Evolutionary conservation across 2,113 vertebrate species (phyloP).

Genomic region (Perccottus glenii): DNA sequence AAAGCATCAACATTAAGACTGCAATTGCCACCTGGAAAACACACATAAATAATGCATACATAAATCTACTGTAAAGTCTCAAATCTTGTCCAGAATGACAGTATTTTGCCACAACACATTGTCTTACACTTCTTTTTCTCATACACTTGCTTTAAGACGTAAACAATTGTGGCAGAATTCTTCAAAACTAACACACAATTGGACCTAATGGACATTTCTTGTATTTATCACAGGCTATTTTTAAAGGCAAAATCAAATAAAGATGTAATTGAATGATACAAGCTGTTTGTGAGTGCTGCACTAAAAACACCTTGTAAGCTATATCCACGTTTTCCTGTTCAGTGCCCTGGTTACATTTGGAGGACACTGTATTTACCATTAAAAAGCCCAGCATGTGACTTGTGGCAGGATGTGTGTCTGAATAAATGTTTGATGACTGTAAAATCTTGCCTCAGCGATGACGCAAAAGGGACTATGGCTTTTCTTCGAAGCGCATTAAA

Average conservation of each 20-base stretch:
- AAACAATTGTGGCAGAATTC: not conserved
- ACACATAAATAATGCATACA: no score
- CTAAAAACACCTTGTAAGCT: not conserved
- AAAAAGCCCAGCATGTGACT: conserved; percentile 10
- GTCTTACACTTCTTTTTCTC: not conserved
- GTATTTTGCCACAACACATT: not conserved
- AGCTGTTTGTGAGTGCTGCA: conserved; percentile 22
- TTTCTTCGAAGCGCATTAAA: conserved; percentile 16
- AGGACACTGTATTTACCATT: conserved; percentile 5
- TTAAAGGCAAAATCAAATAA: conserved; percentile 13
- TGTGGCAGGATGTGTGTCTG: conserved; percentile 12
- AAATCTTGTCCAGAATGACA: not conserved
- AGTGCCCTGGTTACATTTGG: no score
- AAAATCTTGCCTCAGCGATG: conserved; percentile 6
- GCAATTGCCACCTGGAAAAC: no score
- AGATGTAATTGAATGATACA: conserved; percentile 21
- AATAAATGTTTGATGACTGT: conserved; percentile 38
- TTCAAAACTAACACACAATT: not conserved
- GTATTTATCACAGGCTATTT: conserved; percentile 6
- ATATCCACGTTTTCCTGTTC: no score
- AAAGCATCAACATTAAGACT: no score
- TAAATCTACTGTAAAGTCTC: no score
- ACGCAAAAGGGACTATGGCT: conserved; percentile 10
- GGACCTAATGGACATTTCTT: conserved; percentile 12
- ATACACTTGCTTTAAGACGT: not conserved